phyloP scores from a whole-genome alignment of 2,113 vertebrate genomes.

The Puffinus mauretanicus region DNA sequence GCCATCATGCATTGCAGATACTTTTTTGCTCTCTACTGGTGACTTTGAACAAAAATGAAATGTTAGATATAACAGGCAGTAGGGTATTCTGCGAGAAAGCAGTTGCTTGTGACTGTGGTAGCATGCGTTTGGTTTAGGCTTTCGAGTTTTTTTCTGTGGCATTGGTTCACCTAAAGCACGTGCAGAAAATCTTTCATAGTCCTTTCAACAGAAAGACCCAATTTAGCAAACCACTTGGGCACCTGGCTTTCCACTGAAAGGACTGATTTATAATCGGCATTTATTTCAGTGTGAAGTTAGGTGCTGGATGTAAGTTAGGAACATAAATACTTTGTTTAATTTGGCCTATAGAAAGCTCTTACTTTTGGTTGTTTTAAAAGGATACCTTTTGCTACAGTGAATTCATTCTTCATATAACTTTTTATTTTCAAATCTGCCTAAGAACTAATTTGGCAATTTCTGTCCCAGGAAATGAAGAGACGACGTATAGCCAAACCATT shows the following conservation, averaged over 20 bases:
- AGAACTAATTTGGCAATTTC: neutral
- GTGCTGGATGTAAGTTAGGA: neutral
- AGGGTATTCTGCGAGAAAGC: neutral
- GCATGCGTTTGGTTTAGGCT: neutral
- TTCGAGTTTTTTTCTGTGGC: neutral
- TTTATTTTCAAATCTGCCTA: neutral
- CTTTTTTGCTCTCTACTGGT: neutral
- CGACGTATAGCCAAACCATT: conserved; percentile 96
- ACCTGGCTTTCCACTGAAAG: neutral
- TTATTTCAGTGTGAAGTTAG: neutral
- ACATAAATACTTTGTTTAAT: neutral
- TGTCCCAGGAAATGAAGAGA: conserved; percentile 91
- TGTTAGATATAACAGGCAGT: neutral
- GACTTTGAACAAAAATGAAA: neutral
- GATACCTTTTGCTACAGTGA: neutral
- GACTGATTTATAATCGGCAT: neutral
- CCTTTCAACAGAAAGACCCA: neutral
- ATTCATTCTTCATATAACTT: neutral
- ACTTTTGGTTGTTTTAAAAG: neutral
- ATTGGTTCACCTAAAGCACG: neutral
- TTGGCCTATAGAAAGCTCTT: neutral
- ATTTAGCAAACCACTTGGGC: neutral
- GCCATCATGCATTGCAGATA: neutral
- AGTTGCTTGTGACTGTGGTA: neutral
- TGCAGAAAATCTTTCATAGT: neutral